Evolutionary conservation across 2,113 vertebrate species (phyloP), one percentile per base, ranked within the genome.

Genomic region (Vimba vimba): DNA sequence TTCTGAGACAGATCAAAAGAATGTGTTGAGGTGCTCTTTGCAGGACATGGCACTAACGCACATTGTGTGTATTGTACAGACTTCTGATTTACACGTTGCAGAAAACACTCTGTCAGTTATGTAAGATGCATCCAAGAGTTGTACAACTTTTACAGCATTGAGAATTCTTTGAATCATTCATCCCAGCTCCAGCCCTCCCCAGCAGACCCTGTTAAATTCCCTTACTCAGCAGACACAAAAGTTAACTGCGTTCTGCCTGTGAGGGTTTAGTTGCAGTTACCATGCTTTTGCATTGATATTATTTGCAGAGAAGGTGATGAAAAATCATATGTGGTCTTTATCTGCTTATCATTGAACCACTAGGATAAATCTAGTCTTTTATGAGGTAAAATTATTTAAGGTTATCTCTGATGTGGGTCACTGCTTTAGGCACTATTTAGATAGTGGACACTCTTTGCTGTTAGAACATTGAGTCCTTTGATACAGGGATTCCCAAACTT

Each of bases 211-310:
- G 6, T 13, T 79, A 60, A 79, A 79, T 36, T 39, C 33, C 6
- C 52, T 60, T 55, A 79, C 77, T 79, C 77, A 43, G 57, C 77
- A 60, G 10, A 79, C 55, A 33, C 33, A 60, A 79, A 79, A 60
- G 5, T n/a, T 79, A 4, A 62, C 10, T 60, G 77, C 4, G 0
- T 64, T 47, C 59, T 80, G 79, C 8, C 39, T 3, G n/a, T 66
- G 39, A 81, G 36, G n/a, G 59, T 45, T 66, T 66, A 25, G 12
- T 21, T 27, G 15, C 77, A 45, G 15, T 66, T 80, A 43, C 39
- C n/a, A 30, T 47, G 79, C 36, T 66, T 47, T 43, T 64, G n/a
- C 36, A 62, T 30, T 27, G 57, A 12, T 66, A 27, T 45, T 47
- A 47, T 80, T 39, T 47, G 43, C 59, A 45, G 59, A 45, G 13